Evolutionary conservation across 2,113 vertebrate species (phyloP).

Genomic region (Hippocampus mohnikei): DNA sequence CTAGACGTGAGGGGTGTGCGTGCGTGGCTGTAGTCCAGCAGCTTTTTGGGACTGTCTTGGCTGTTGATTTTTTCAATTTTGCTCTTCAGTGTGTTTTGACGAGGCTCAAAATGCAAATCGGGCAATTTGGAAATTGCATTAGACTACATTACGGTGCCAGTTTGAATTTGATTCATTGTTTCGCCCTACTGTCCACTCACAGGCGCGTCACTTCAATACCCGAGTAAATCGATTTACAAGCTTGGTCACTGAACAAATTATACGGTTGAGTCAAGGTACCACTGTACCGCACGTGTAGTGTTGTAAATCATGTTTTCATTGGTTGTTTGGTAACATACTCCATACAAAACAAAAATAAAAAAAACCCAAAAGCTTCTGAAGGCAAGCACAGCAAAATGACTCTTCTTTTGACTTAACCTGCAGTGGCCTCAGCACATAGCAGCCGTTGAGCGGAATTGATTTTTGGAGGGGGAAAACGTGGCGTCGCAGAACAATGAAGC

Average conservation of each 20-base stretch:
- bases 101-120: too few species aligned
- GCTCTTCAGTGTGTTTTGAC: too few species aligned
- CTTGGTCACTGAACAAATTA: background rate
- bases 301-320: background rate
- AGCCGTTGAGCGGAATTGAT: conserved; percentile 51
- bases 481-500: conserved; percentile 31
- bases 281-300: background rate
- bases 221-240: background rate
- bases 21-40: too few species aligned
- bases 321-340: background rate
- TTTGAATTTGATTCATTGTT: too few species aligned
- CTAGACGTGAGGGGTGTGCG: too few species aligned
- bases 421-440: conserved; percentile 40
- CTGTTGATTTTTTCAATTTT: too few species aligned
- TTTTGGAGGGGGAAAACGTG: conserved; percentile 42
- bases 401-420: conserved; percentile 26
- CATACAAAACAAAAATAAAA: background rate
- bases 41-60: too few species aligned
- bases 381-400: conserved; percentile 23
- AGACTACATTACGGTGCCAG: too few species aligned
- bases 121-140: too few species aligned
- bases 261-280: background rate
- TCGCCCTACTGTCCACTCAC: too few species aligned
- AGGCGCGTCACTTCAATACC: too few species aligned
- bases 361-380: background rate